These are phyloP conservation scores for Lacanobia oleracea DNA, from an alignment of 2,888 invertebrate genomes.

Conservation along the genomic window DNA sequence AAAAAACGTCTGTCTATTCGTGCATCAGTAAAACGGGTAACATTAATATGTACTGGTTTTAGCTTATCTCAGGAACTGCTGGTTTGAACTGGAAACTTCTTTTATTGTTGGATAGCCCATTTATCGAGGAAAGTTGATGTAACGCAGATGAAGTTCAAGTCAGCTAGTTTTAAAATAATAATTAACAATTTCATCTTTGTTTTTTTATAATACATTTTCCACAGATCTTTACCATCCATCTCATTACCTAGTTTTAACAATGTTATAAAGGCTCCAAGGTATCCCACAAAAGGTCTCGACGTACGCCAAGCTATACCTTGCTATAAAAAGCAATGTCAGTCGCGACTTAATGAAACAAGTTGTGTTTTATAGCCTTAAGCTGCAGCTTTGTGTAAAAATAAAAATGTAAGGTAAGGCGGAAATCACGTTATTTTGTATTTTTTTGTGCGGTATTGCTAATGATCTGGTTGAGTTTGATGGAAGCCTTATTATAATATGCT, in stretches of 20 bases:
- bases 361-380: conserved; percentile 43
- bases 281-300: conserved; percentile 35
- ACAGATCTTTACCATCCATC: conserved; percentile 14
- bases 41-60: too few species aligned
- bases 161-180: too few species aligned
- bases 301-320: conserved; percentile 18
- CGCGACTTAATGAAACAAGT: conserved; percentile 51
- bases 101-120: too few species aligned
- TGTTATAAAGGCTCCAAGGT: conserved; percentile 40
- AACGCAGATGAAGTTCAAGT: too few species aligned
- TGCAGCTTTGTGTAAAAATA: conserved; percentile 28
- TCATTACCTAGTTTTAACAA: conserved; percentile 54
- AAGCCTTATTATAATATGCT: conserved; percentile 3
- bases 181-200: too few species aligned
- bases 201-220: neutral
- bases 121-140: too few species aligned
- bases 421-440: conserved; percentile 32
- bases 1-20: too few species aligned
- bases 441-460: conserved; percentile 32
- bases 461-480: conserved; percentile 16
- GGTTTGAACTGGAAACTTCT: too few species aligned
- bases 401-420: conserved; percentile 38
- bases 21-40: too few species aligned
- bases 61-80: too few species aligned
- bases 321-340: conserved; percentile 57